Conservation (phyloP, 1,140 invertebrate species). For the Neodiprion lecontei region DNA sequence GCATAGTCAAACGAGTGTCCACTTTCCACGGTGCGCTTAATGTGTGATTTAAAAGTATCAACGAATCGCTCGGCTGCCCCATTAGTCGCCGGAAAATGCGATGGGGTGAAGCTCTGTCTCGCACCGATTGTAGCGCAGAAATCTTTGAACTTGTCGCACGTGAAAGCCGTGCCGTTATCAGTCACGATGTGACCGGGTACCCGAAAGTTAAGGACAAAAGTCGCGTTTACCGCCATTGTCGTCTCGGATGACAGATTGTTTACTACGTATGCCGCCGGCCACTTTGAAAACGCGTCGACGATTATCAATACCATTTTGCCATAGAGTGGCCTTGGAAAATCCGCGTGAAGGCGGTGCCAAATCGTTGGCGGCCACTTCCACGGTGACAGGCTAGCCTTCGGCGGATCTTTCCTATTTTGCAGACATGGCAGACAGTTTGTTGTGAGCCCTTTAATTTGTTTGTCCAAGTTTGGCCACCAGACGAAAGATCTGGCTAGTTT, state of each 20-base stretch:
- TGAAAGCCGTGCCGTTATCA: background rate
- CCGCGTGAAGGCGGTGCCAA: conserved; percentile 54
- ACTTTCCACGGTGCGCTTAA: conserved; percentile 36
- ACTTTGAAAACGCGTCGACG: conserved; percentile 50
- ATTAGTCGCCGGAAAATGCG: background rate
- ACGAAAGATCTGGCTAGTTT: conserved; percentile 48
- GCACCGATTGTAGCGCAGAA: background rate
- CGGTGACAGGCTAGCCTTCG: conserved; percentile 28
- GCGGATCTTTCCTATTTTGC: conserved; percentile 22
- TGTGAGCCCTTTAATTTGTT: conserved; percentile 44
- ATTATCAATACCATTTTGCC: conserved; percentile 43
- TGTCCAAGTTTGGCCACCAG: conserved; percentile 56
- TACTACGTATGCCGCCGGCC: conserved; percentile 33
- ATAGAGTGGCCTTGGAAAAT: conserved; percentile 51
- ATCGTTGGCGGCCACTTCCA: conserved; percentile 42
- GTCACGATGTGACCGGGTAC: background rate
- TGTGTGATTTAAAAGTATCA: conserved; percentile 47
- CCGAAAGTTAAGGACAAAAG: background rate
- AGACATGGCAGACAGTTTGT: conserved; percentile 43
- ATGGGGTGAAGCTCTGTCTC: background rate
- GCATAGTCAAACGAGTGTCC: conserved; percentile 17
- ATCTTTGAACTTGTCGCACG: background rate
- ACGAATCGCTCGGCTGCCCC: background rate
- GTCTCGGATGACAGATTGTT: background rate
- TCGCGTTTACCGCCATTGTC: background rate